Conservation (phyloP, 2,888 invertebrate genomes). For the Drosophila kambysellisi region DNA sequence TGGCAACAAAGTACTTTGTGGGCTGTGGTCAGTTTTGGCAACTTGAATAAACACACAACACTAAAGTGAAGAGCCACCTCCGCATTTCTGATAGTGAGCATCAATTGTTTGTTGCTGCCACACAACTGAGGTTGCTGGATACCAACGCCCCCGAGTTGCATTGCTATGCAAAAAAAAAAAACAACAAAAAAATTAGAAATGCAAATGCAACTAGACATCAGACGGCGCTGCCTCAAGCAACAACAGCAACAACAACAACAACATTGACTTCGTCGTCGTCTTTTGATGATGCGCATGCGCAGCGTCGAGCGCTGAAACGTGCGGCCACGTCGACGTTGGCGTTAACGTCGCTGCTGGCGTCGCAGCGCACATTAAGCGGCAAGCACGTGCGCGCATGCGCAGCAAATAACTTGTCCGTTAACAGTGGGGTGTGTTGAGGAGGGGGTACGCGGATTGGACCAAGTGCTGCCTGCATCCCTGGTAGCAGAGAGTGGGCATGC, state of each 20-base stretch:
- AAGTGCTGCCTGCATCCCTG: conserved; percentile 41
- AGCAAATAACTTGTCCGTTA: conserved; percentile 72
- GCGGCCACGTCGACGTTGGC: conserved; percentile 54
- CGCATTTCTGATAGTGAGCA: conserved; percentile 17
- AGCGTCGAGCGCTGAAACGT: conserved; percentile 63
- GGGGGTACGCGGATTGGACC: conserved; percentile 26
- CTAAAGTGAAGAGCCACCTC: conserved; percentile 34
- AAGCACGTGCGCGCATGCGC: conserved; percentile 80
- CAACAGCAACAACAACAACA: conserved; percentile 3
- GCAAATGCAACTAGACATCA: conserved; percentile 65
- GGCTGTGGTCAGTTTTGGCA: conserved; percentile 29
- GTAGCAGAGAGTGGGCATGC: conserved; percentile 50
- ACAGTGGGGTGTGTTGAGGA: not conserved
- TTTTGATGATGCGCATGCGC: conserved; percentile 72
- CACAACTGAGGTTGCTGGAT: conserved; percentile 20
- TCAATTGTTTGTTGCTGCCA: conserved; percentile 39
- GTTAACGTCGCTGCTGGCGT: conserved; percentile 34
- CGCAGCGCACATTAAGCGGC: conserved; percentile 66
- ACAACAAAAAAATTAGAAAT: conserved; percentile 73
- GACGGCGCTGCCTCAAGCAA: conserved; percentile 22
- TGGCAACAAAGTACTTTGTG: not conserved
- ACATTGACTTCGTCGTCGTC: conserved; percentile 39
- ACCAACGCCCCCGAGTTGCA: conserved; percentile 59
- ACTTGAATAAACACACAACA: conserved; percentile 23
- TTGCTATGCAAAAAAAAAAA: conserved; percentile 41